Conservation (phyloP, 1,140 invertebrate genomes). For the Neotoxoptera formosana region DNA sequence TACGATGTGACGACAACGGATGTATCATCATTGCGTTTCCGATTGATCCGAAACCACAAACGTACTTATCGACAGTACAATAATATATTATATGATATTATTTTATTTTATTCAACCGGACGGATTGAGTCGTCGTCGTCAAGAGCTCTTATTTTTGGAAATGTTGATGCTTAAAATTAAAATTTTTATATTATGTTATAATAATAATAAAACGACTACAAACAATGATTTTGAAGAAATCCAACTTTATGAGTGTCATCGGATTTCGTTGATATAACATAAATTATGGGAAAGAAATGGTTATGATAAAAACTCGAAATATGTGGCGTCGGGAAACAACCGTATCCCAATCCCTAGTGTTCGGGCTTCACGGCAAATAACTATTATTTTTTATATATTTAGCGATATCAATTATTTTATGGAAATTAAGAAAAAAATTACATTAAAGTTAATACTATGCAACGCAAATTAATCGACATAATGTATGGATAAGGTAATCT, state of each 20-base stretch:
- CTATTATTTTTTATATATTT: background rate
- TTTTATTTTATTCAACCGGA: too few species aligned
- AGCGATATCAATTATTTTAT: background rate
- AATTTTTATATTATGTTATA: too few species aligned
- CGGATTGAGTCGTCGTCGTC: too few species aligned
- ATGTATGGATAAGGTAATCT: background rate
- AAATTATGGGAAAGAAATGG: background rate
- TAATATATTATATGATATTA: too few species aligned
- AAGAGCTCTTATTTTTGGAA: too few species aligned
- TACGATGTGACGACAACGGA: too few species aligned
- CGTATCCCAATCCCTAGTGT: background rate
- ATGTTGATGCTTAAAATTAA: background rate
- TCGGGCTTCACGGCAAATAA: background rate
- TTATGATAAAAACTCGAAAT: too few species aligned
- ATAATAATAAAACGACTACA: background rate
- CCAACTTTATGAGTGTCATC: background rate
- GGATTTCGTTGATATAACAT: background rate
- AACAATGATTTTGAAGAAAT: background rate
- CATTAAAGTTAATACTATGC: background rate
- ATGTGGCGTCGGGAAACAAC: background rate
- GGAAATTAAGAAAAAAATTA: background rate
- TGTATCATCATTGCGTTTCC: too few species aligned
- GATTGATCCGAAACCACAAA: too few species aligned
- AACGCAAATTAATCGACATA: too few species aligned
- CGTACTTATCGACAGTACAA: too few species aligned